These are phyloP conservation scores for Manacus vitellinus DNA, from an alignment of 2,113 vertebrate genomes.

Conservation along the genomic window DNA sequence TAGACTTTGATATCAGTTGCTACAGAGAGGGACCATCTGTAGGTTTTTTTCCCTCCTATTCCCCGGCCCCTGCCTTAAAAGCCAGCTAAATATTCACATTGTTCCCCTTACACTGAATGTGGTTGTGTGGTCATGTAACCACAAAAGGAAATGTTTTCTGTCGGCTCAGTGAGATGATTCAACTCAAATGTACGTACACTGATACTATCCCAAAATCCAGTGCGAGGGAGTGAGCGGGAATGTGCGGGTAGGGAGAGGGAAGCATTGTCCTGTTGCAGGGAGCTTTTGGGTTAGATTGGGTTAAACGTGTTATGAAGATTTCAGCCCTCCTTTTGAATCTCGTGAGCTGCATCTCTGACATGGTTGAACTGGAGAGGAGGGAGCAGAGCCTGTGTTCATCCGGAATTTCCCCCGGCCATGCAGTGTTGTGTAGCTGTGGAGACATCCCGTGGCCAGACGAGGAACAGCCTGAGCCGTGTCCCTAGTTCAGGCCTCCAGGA, in stretches of 20 bases:
- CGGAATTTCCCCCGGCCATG: neutral
- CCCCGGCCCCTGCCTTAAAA: neutral
- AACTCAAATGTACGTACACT: neutral
- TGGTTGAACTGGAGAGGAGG: neutral
- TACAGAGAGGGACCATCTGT: neutral
- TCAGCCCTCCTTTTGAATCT: neutral
- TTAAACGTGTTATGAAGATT: neutral
- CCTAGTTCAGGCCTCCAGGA: neutral
- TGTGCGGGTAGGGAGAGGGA: rapidly evolving
- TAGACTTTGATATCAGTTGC: neutral
- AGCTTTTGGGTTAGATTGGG: neutral
- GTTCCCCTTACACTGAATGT: neutral
- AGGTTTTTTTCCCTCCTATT: neutral
- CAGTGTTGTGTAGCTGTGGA: neutral
- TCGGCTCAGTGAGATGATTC: conserved; percentile 10
- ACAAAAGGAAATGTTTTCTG: conserved; percentile 45
- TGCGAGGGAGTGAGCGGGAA: rapidly evolving
- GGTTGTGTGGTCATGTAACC: neutral
- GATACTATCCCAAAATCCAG: neutral
- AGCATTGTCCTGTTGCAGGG: rapidly evolving
- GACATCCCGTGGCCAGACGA: conserved; percentile 34
- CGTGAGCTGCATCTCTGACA: neutral
- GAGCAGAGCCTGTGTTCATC: neutral
- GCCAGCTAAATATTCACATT: neutral
- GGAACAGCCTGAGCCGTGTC: neutral